Percentiles rank a stretch among this genome's conserved stretches.
phyloP scores from a whole-genome alignment of 2,888 invertebrate genomes.

The Amiota communis region DNA sequence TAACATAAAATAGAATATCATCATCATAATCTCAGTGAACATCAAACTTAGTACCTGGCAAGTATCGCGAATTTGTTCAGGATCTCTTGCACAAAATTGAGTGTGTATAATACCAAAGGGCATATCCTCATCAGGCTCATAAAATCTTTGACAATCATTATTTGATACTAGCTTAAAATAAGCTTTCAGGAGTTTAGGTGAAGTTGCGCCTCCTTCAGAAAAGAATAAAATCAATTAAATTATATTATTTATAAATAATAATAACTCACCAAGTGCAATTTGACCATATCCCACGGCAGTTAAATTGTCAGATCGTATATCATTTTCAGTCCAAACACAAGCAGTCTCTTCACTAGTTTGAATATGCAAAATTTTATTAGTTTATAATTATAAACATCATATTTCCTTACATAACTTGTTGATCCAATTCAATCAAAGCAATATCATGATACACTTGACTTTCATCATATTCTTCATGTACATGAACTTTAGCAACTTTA shows the following conservation, averaged over 20 bases:
- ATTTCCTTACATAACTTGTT: neutral
- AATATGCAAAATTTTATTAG: neutral
- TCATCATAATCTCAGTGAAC: neutral
- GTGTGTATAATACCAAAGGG: conserved; percentile 37
- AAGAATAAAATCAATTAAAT: neutral
- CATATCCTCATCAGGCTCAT: conserved; percentile 35
- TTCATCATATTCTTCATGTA: conserved; percentile 76
- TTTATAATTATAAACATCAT: neutral
- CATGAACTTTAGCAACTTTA: conserved; percentile 53
- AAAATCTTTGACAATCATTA: conserved; percentile 38
- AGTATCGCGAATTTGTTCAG: conserved; percentile 42
- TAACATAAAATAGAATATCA: neutral
- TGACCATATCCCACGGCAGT: conserved; percentile 79
- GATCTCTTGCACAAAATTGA: conserved; percentile 55
- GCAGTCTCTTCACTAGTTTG: conserved; percentile 56
- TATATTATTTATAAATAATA: neutral
- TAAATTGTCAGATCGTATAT: conserved; percentile 65
- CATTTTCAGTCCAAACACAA: conserved; percentile 74
- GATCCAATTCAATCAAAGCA: conserved; percentile 76
- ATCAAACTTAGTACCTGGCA: conserved; percentile 33
- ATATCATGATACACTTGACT: conserved; percentile 79
- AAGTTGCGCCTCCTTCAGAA: conserved; percentile 45
- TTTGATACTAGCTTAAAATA: conserved; percentile 39
- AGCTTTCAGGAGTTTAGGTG: conserved; percentile 52
- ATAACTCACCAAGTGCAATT: conserved; percentile 68